A percentile compares a stretch with the other conserved stretches of the same genome.
Evolutionary conservation across 2,888 invertebrate species (phyloP).

Genomic region (Argyresthia goedartella): DNA sequence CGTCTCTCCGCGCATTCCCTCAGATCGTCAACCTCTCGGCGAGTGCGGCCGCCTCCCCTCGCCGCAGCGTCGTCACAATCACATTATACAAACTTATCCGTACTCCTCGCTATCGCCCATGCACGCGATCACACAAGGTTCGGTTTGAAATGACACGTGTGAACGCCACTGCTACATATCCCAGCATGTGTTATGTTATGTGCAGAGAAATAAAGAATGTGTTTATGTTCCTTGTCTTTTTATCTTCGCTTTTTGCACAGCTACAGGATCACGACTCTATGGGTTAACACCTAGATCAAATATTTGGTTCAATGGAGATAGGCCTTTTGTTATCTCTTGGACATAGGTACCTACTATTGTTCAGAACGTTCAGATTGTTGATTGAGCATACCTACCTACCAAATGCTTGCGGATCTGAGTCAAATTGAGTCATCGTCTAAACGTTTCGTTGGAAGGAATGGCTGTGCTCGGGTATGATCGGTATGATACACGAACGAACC

Average conservation of each 20-base stretch:
- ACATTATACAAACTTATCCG: not conserved
- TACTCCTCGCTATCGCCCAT: not conserved
- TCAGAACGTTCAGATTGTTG: not conserved
- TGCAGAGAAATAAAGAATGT: slow-evolving; percentile 4
- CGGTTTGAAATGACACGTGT: not conserved
- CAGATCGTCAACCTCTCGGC: slow-evolving; percentile 54
- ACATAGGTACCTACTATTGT: no score
- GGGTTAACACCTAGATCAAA: no score
- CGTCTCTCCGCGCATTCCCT: slow-evolving; percentile 49
- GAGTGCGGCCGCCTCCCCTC: slow-evolving; percentile 21
- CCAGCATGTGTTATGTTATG: not conserved
- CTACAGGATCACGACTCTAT: not conserved
- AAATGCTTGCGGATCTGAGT: not conserved
- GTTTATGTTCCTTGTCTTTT: not conserved
- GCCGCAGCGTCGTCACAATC: slow-evolving; percentile 15
- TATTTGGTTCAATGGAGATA: no score
- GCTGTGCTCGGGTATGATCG: no score
- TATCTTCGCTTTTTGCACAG: not conserved
- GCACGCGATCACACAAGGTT: not conserved
- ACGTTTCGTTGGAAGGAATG: slow-evolving; percentile 34
- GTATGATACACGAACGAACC: not conserved
- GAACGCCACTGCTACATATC: not conserved
- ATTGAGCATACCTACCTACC: not conserved
- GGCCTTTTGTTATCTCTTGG: no score
- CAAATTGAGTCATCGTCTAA: slow-evolving; percentile 33